Percentiles rank a stretch among this genome's conserved stretches.
These are phyloP conservation scores for Trachelus iudaicus DNA, from an alignment of 2,888 invertebrate species.

Conservation along the genomic window DNA sequence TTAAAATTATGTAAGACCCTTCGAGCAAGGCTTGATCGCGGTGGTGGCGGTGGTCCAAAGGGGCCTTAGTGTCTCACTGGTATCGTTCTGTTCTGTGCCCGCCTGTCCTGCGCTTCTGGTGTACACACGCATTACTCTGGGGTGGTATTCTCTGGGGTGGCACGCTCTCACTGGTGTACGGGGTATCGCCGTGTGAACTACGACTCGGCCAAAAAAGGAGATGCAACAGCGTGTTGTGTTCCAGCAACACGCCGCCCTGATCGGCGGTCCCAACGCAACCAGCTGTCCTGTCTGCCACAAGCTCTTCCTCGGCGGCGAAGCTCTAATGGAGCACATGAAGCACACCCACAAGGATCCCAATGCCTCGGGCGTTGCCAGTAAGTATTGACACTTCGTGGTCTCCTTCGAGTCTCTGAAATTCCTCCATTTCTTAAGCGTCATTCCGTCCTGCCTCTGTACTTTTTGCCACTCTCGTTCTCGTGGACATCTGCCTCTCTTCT, in stretches of 20 bases:
- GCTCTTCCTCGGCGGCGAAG: conserved; percentile 92
- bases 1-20: not conserved
- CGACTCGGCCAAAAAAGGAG: conserved; percentile 69
- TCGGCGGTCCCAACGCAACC: conserved; percentile 90
- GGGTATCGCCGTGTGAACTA: conserved; percentile 31
- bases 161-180: conserved; percentile 39
- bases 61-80: conserved; percentile 44
- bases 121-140: conserved; percentile 40
- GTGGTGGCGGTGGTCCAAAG: conserved; percentile 40
- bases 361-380: conserved; percentile 89
- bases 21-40: conserved; percentile 30
- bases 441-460: conserved; percentile 25
- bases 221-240: conserved; percentile 94
- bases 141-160: conserved; percentile 59
- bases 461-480: conserved; percentile 23
- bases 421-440: conserved; percentile 10
- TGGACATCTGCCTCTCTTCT: not conserved
- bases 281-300: conserved; percentile 95
- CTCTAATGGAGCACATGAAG: conserved; percentile 96
- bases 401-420: not conserved
- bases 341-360: conserved; percentile 94
- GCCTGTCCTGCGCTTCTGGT: conserved; percentile 61
- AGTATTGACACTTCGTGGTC: conserved; percentile 66
- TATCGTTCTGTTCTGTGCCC: conserved; percentile 60
- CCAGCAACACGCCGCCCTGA: conserved; percentile 95